Base-by-base conservation (phyloP, 2,888 invertebrate species). In the Sphinx pinastri region DNA sequence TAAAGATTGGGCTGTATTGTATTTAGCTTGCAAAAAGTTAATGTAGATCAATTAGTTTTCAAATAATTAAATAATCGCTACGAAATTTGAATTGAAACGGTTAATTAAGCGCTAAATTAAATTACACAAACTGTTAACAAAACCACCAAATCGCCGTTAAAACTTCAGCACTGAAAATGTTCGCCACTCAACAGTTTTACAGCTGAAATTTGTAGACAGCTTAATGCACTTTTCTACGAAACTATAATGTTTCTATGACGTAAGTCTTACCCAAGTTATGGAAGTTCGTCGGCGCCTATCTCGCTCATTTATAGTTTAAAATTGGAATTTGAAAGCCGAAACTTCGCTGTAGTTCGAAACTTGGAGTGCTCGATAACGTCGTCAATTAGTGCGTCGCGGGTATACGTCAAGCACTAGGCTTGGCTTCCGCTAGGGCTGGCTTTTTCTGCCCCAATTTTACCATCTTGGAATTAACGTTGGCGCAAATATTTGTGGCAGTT, bases 351-450 rank as follows among this genome's bases (percentile, higher is more conserved):
- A 77, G 84, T 84, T 82, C 76, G 77, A 84, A 86, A 87, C 87
- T 88, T 87, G 78, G 80, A 88, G 87, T 82, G 84, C 84, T 87
- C 87, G 87, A 90, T 91, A 87, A 82, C 85, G 83, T 90, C 91
- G 88, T 89, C 91, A 93, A 92, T 93, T 93, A 92, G 88, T 87
- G 83, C 82, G 82, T 81, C 77, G 76, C 77, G 77, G 76, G 76
- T 79, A 73, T 69, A 77, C 78, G 73, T 79, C 72, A 77, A 79
- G 80, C 75, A 74, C 76, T 76, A 77, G 74, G 70, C 72, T 66
- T 70, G 55, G 63, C 75, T 51, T 79, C 70, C 45, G 60, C 68
- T 77, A 80, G 76, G 80, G 80, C 67, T 80, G 75, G 73, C 52
- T 31, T 60, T 71, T 70, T 55, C 14, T 6, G 63, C 19, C 63